phyloP scores from a whole-genome alignment of 2,888 invertebrate genomes.

The Sycophila texana region DNA sequence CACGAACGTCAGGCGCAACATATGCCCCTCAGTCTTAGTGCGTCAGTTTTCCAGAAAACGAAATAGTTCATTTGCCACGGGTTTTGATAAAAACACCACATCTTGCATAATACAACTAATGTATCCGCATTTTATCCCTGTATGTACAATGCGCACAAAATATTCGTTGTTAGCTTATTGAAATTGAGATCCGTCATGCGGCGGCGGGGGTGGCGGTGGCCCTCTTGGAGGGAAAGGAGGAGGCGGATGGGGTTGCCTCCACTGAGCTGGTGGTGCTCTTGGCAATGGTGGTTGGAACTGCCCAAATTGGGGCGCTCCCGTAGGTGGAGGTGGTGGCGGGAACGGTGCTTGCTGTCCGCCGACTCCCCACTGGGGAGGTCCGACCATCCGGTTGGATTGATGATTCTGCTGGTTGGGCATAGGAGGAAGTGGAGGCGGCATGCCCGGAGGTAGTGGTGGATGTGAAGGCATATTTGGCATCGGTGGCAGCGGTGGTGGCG shows the following conservation, averaged over 20 bases:
- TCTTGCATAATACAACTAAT: no score
- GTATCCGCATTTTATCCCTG: no score
- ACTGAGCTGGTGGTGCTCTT: slow-evolving; percentile 78
- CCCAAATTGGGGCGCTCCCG: slow-evolving; percentile 69
- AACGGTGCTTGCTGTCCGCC: slow-evolving; percentile 72
- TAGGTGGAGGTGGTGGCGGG: slow-evolving; percentile 78
- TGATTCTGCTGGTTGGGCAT: slow-evolving; percentile 76
- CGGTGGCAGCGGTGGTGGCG: slow-evolving; percentile 81
- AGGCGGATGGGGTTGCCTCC: slow-evolving; percentile 80
- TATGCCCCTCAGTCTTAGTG: no score
- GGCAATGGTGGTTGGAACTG: slow-evolving; percentile 74
- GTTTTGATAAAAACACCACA: no score
- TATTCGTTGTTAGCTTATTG: slow-evolving; percentile 51
- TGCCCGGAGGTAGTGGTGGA: slow-evolving; percentile 81
- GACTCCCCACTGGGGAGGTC: slow-evolving; percentile 71
- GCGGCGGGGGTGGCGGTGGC: slow-evolving; percentile 83
- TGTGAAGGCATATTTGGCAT: slow-evolving; percentile 78
- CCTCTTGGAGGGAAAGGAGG: slow-evolving; percentile 83
- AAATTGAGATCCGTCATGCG: slow-evolving; percentile 69
- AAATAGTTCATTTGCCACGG: no score
- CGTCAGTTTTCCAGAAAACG: no score
- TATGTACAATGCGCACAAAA: no score
- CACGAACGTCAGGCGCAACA: no score
- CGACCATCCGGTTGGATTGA: slow-evolving; percentile 67
- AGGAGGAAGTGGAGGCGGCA: slow-evolving; percentile 81